Conservation (phyloP, 2,113 vertebrate species). For the Rhea pennata region DNA sequence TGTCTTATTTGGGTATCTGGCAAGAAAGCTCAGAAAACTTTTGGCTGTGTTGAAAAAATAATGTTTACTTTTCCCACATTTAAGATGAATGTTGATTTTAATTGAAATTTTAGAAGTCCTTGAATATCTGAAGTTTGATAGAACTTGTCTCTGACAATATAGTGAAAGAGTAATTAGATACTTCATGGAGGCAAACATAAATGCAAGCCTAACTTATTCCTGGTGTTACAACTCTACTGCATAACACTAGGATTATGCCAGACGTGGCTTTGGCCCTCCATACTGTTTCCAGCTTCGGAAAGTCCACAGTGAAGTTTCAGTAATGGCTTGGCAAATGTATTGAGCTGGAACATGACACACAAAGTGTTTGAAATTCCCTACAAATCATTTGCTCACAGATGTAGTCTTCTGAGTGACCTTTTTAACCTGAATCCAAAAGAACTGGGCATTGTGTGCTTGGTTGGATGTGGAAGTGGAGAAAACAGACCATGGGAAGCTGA, state of each 20-base stretch:
- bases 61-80: not conserved
- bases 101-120: not conserved
- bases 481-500: not conserved
- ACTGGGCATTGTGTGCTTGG: not conserved
- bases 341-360: not conserved
- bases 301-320: rapidly evolving
- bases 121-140: not conserved
- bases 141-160: not conserved
- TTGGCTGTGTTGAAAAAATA: not conserved
- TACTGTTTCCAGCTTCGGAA: not conserved
- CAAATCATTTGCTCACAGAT: not conserved
- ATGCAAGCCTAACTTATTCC: not conserved
- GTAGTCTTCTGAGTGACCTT: not conserved
- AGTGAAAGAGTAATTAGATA: not conserved
- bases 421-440: conserved; percentile 24
- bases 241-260: rapidly evolving
- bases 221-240: not conserved
- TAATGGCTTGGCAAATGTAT: not conserved
- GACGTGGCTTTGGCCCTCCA: rapidly evolving
- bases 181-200: not conserved
- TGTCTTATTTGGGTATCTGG: not conserved
- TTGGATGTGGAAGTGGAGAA: not conserved
- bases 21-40: not conserved
- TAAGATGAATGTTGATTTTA: not conserved
- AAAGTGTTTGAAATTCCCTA: conserved; percentile 27